Evolutionary conservation across 1,140 invertebrate genomes (phyloP), one percentile per base, ranked within the genome.

Genomic region (Aphis craccivora): DNA sequence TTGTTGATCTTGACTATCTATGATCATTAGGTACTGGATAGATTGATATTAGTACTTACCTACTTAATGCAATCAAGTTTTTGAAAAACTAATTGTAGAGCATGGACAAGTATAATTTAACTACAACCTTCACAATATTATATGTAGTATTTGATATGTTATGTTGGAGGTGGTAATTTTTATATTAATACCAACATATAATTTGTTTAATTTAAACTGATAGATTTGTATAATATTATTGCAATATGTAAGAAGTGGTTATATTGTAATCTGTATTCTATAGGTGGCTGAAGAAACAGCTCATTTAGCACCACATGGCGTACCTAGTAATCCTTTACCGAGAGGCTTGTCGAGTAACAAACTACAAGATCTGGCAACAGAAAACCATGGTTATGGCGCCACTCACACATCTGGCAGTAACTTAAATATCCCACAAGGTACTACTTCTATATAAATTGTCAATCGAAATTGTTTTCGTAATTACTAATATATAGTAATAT

Each of bases 251-350:
- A n/a, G 5, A 67, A 3, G 11, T 67, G 0, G 14, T 67, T 30
- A 67, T 11, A 67, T 14, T 67, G 11, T 67, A n/a, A n/a, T 83
- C 22, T 83, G 76, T 83, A 9, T 83, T 37, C 20, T 14, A 37
- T 9, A 88, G 95, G 97, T 98, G 45, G 97, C 98, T 2, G 98
- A 98, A 95, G 98, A 98, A 94, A 98, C 97, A 14, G 96, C 97
- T 48, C 98, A 99, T 95, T 96, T 99, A 94, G 98, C 98, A 35
- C 99, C 99, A 0, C 98, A 99, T 95, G 99, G 99, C 18, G 98
- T 99, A 37, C 98, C 98, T n/a, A 98, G 98, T 94, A 98, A 98
- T 96, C 98, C 98, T 1, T 97, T 99, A 94, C 98, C 98, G 2
- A 96, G 98, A 93, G 98, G 98, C 43, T 96, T 99, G 11, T 99